Evolutionary conservation across 1,140 invertebrate genomes (phyloP).

Genomic region (Coelopa frigida): DNA sequence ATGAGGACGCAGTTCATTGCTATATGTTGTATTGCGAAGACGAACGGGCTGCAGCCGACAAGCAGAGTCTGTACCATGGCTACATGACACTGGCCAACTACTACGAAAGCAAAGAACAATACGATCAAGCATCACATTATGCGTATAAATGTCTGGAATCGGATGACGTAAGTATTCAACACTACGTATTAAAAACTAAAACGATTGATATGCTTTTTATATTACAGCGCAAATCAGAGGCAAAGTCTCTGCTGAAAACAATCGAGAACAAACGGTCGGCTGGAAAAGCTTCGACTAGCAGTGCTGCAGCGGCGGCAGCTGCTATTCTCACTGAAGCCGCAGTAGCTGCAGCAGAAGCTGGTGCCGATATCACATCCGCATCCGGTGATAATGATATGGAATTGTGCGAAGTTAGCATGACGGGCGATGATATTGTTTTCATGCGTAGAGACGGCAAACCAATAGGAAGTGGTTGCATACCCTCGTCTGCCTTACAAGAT

Average conservation of each 20-base stretch:
- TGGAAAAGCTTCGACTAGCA: too few relatives aligned
- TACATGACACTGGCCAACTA: constrained; percentile 88
- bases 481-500: neutral
- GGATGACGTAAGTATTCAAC: constrained; percentile 28
- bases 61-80: constrained; percentile 73
- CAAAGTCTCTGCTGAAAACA: constrained; percentile 75
- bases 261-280: constrained; percentile 61
- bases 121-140: constrained; percentile 83
- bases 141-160: constrained; percentile 80
- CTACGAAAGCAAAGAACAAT: constrained; percentile 69
- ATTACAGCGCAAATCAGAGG: constrained; percentile 78
- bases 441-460: too few relatives aligned
- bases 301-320: neutral
- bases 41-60: constrained; percentile 61
- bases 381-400: constrained; percentile 41
- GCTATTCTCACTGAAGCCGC: neutral
- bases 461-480: too few relatives aligned
- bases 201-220: neutral
- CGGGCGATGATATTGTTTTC: neutral
- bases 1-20: constrained; percentile 81
- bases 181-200: neutral
- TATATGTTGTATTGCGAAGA: constrained; percentile 86
- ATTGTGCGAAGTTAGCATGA: constrained; percentile 1
- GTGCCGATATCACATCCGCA: constrained; percentile 32
- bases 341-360: constrained; percentile 14